Evolutionary conservation across 1,140 invertebrate species (phyloP), one percentile per base, ranked within the genome.

Genomic region (Hyles euphorbiae): DNA sequence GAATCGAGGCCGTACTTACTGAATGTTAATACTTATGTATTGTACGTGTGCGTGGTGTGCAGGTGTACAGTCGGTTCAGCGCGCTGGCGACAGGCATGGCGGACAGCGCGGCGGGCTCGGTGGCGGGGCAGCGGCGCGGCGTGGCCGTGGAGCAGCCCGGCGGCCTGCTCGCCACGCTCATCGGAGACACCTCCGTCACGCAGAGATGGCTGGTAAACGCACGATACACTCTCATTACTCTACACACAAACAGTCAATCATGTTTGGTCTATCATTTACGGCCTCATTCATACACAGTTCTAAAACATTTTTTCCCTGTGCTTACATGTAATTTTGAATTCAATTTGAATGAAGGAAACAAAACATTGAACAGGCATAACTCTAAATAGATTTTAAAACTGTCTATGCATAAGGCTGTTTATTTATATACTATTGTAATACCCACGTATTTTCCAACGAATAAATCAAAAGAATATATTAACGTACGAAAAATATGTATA

Each of bases 121-220:
- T 99, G 51, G 97, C 98, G 52, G 98, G 98, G 0, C 98, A 99
- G 87, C 96, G 95, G 80, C 92, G 97, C 66, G 97, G 96, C 46
- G 97, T 98, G 3, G 98, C 98, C 78, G 97, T 99, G 8, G 98
- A 99, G 86, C 96, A 98, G 79, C 94, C 95, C 5, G 94, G 94
- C 50, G 95, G 97, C 32, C 86, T 99, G 10, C 93, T 99, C 52
- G 98, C 96, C 58, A 96, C 94, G 78, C 91, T 99, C 10, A 99
- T 99, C 69, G 98, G 98, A 0, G 98, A 99, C 87, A 99, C 98
- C 2, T 98, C 97, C 12, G 98, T 99, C 33, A 99, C 98, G 10
- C 98, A 99, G 80, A 92, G 98, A 75, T 99, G 98, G 98, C 96
- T 99, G 90, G 96, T 97, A 33, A 5, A 88, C 79, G 92, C 91